Evolutionary conservation across 2,113 vertebrate species (phyloP), one percentile per base, ranked within the genome.

Genomic region (Syngnathus floridae): DNA sequence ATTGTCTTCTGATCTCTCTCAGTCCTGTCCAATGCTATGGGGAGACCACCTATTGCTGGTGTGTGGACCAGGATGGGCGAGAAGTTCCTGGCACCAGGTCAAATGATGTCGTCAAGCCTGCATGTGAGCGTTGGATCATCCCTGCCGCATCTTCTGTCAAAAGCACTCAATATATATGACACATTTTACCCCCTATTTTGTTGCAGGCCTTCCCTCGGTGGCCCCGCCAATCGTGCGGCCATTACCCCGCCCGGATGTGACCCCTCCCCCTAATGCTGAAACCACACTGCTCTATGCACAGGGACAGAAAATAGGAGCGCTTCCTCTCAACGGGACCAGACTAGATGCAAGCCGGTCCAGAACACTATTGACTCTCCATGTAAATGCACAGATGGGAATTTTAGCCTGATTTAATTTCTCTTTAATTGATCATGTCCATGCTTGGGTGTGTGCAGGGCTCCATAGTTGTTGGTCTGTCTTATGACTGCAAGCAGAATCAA

Each of bases 41-140:
- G 0, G 93, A 93, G 81, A 95, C 93, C 61, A 94, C 91, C 46
- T 95, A 96, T 87, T 99, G 96, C 86, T 99, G 96, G 96, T 99
- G 96, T 63, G 95, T 98, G 79, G 93, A 97, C 61, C 83, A 87
- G 78, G 91, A 94, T 0, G 96, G 96, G 35, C 87, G 93, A 11
- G 95, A 97, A 79, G 84, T 98, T 68, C 80, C 88, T 2, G 95
- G 96, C 1, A 95, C 95, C 0, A 87, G 93, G 65, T 95, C 94
- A 0, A 86, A 94, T 16, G 91, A 94, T 0, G 91, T 88, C 16
- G 90, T 82, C 77, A 90, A 89, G 19, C 95, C 95, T 0, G 92
- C 93, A 0, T 98, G 96, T 98, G 86, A 93, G 94, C 77, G 14
- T 35, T 14, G 46, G 17, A 45, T n/a, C 49, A 59, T 21, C 22